Percentiles rank a stretch among this genome's conserved stretches.
These are phyloP conservation scores for Netelia virgata DNA, from an alignment of 2,888 invertebrate species.

Conservation along the genomic window DNA sequence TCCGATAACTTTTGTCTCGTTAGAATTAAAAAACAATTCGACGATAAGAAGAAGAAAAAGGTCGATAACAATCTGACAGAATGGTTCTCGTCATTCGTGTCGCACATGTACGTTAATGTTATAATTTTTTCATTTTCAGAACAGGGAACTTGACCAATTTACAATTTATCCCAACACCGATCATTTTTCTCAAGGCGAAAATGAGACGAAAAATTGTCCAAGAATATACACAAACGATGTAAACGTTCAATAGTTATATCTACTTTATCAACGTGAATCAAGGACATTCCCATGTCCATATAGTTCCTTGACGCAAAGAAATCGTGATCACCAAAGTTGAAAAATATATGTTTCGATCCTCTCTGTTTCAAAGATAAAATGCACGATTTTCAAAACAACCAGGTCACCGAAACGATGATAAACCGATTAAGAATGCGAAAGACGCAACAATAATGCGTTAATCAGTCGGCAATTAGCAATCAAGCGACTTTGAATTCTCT, in stretches of 20 bases:
- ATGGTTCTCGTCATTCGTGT: background rate
- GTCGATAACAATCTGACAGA: background rate
- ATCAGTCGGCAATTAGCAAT: slow-evolving; percentile 27
- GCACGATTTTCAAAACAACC: no score
- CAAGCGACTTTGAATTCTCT: slow-evolving; percentile 2
- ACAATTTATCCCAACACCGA: slow-evolving; percentile 24
- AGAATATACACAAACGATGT: background rate
- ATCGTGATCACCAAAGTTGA: background rate
- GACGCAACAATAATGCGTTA: background rate
- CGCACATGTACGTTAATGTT: background rate
- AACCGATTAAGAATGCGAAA: background rate
- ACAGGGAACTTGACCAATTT: slow-evolving; percentile 1
- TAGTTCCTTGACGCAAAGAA: background rate
- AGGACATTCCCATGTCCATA: slow-evolving; percentile 16
- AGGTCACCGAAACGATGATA: no score
- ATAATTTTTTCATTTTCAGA: background rate
- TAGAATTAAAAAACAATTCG: background rate
- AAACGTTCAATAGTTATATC: background rate
- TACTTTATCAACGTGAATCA: slow-evolving; percentile 3
- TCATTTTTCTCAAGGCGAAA: slow-evolving; percentile 11
- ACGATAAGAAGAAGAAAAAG: background rate
- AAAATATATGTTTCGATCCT: no score
- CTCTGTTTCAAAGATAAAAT: no score
- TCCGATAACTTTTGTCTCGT: background rate
- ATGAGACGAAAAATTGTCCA: slow-evolving; percentile 22